A percentile compares a stretch with the other conserved stretches of the same genome.
Evolutionary conservation across 2,888 invertebrate genomes (phyloP).

Genomic region (Hetaerina titia): DNA sequence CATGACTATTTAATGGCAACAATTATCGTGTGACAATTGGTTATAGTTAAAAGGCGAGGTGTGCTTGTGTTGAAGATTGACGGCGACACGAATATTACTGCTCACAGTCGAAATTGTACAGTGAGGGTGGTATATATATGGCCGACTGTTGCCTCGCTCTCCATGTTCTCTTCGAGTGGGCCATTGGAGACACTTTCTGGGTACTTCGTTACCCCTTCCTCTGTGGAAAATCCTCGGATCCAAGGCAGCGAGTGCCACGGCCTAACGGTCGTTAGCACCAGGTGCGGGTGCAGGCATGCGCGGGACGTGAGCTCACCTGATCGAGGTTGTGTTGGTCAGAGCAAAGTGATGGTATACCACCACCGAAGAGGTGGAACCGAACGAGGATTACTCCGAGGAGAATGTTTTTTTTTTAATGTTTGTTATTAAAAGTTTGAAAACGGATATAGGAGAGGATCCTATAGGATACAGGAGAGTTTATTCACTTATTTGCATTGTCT

Average conservation of each 20-base stretch:
- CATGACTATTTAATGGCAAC: background rate
- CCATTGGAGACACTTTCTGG: background rate
- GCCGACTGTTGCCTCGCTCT: accelerated
- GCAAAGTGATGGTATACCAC: constrained; percentile 39
- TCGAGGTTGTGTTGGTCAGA: background rate
- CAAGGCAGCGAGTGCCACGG: background rate
- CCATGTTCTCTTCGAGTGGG: background rate
- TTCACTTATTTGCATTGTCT: too few relatives aligned
- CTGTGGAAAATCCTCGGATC: constrained; percentile 39
- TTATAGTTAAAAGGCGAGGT: too few relatives aligned
- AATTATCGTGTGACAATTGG: background rate
- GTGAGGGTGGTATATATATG: background rate
- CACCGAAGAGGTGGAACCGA: constrained; percentile 23
- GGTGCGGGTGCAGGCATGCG: background rate
- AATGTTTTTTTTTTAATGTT: background rate
- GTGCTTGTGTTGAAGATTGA: too few relatives aligned
- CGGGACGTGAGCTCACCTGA: background rate
- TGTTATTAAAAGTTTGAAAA: background rate
- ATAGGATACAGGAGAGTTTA: too few relatives aligned
- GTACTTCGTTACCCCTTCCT: background rate
- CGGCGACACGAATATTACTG: background rate
- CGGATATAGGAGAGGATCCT: too few relatives aligned
- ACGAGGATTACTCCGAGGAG: constrained; percentile 24
- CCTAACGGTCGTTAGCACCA: background rate
- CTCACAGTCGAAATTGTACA: background rate